A percentile compares a stretch with the other conserved stretches of the same genome.
phyloP scores from a whole-genome alignment of 2,113 vertebrate genomes.

The Bettongia penicillata region DNA sequence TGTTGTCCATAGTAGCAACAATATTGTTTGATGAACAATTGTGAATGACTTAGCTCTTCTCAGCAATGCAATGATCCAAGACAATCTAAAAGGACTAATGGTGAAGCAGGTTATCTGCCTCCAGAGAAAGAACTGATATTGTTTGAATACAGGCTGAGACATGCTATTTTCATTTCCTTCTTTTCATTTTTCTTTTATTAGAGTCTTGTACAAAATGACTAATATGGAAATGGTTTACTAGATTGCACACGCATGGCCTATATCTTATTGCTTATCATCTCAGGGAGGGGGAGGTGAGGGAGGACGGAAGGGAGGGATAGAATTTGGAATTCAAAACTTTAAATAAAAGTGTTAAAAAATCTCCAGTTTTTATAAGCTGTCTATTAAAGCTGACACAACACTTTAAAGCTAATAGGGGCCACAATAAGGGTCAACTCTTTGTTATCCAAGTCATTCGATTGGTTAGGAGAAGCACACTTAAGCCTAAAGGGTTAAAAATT shows the following conservation, averaged over 20 bases:
- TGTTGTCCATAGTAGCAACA: neutral
- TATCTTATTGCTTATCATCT: neutral
- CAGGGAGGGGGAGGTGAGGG: neutral
- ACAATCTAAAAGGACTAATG: neutral
- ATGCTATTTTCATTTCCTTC: neutral
- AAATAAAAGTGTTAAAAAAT: neutral
- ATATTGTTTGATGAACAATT: neutral
- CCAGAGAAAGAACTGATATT: neutral
- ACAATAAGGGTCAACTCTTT: neutral
- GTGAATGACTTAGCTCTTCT: neutral
- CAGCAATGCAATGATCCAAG: neutral
- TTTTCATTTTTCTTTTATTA: neutral
- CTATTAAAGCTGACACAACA: neutral
- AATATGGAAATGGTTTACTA: neutral
- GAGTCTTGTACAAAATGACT: neutral
- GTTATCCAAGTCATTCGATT: neutral
- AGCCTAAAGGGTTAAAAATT: neutral
- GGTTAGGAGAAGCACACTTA: neutral
- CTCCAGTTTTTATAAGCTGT: neutral
- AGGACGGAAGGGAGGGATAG: too few species aligned
- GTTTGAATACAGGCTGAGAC: neutral
- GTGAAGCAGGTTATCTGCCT: neutral
- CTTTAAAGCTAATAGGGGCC: neutral
- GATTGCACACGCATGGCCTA: neutral
- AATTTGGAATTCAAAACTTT: too few species aligned